These are phyloP conservation scores for Aleadryas rufinucha DNA, from an alignment of 2,113 vertebrate genomes.

Conservation along the genomic window DNA sequence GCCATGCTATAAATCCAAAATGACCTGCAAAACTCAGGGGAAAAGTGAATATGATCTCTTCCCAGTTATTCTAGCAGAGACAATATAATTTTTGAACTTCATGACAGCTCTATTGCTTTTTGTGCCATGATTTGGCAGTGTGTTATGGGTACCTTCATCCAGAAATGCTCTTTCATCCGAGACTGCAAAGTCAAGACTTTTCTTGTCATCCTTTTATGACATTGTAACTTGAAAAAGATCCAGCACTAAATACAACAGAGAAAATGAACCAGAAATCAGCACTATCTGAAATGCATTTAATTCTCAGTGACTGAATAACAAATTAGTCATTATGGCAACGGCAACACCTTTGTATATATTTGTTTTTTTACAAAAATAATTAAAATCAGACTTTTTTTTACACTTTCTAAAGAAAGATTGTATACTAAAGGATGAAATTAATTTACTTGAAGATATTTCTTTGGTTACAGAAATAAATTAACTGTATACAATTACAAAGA, in stretches of 20 bases:
- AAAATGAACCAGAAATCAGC: conserved; percentile 48
- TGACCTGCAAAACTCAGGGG: conserved; percentile 63
- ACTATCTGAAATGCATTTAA: background rate
- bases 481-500: background rate
- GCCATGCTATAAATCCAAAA: conserved; percentile 63
- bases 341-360: background rate
- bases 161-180: conserved; percentile 68
- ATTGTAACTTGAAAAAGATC: conserved; percentile 54
- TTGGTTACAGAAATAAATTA: background rate
- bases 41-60: conserved; percentile 64
- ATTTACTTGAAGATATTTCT: background rate
- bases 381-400: background rate
- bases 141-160: conserved; percentile 59
- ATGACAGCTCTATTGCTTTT: conserved; percentile 77
- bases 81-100: conserved; percentile 76
- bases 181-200: conserved; percentile 67
- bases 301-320: background rate
- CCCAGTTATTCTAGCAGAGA: conserved; percentile 67
- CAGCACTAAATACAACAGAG: background rate
- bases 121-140: conserved; percentile 51
- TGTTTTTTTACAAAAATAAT: background rate
- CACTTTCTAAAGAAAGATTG: background rate
- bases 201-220: conserved; percentile 50
- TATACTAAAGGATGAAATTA: background rate
- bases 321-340: background rate